Base-by-base conservation (phyloP, 2,113 vertebrate genomes). In the Hippopotamus amphibius region DNA sequence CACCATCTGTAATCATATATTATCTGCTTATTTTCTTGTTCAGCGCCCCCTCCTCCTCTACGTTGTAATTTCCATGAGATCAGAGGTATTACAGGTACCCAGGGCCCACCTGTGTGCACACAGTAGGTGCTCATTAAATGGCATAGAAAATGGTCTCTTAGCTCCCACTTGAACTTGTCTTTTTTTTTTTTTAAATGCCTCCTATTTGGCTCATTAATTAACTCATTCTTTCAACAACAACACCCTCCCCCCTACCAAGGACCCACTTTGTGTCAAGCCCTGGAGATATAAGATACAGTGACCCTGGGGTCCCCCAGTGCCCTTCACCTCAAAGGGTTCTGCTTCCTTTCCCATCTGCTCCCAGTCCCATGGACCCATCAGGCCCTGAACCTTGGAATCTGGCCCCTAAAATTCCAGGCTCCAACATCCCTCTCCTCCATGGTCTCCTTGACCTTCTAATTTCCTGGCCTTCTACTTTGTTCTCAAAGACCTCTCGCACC, bases 1-100 rank as follows among this genome's bases (percentile, higher is more conserved):
- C 1, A 6, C 16, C 68, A 12, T 14, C 26, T 4, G 16, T 66
- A 30, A 59, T n/a, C 55, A 50, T 1, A 9, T 6, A 26, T n/a
- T 57, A 74, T 37, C 21, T 46, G 16, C 26, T 28, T 19, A 3
- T 22, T 21, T 53, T 53, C 53, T 50, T 11, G 11, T 19, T 61
- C 59, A 10, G n/a, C 0, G 0, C 6, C 72, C 15, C 53, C 37
- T 30, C 14, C 14, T 41, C 61, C 15, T 1, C 26, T 3, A 28
- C 2, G 37, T 28, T 84, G 16, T 55, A 4, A 24, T 21, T 37
- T 41, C 22, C 12, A 22, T 3, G 65, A 79, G 53, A 46, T 17
- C 22, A 17, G 28, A 82, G 10, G 22, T 43, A 50, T 43, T 2
- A 9, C 17, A 24, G 43, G 15, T 72, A 11, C 22, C 74, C 24